Evolutionary conservation across 2,888 invertebrate genomes (phyloP).

Genomic region (Chromoteleia sp.): DNA sequence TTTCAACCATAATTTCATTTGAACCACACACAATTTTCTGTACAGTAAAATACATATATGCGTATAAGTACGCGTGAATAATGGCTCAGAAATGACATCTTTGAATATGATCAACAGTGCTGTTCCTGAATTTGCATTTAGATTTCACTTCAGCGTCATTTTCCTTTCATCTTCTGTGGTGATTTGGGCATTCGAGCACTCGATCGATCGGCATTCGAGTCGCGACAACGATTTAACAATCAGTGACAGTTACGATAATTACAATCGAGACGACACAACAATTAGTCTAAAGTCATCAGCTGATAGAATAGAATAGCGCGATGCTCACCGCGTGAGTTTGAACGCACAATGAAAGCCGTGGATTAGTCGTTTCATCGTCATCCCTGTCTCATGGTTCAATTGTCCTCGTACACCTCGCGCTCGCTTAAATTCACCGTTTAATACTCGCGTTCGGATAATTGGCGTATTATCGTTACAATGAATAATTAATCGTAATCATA

Average conservation of each 20-base stretch:
- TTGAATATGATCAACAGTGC: constrained; percentile 1
- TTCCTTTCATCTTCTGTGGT: neutral
- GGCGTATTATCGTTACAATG: constrained; percentile 79
- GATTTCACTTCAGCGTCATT: neutral
- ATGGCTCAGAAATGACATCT: constrained; percentile 12
- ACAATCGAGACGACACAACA: neutral
- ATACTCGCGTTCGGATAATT: constrained; percentile 80
- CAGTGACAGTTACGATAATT: neutral
- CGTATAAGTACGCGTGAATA: constrained; percentile 19
- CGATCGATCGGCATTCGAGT: no score
- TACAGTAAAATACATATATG: constrained; percentile 16
- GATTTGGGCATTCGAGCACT: constrained; percentile 1
- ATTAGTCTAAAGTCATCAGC: neutral
- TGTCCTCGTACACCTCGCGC: constrained; percentile 9
- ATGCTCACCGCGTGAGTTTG: constrained; percentile 80
- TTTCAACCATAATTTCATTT: no score
- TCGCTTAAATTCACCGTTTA: constrained; percentile 71
- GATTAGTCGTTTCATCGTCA: neutral
- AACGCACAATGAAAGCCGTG: constrained; percentile 68
- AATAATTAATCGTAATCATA: constrained; percentile 59
- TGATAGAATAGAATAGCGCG: neutral
- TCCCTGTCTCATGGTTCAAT: neutral
- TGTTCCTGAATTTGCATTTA: neutral
- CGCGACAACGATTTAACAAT: no score
- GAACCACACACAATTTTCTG: constrained; percentile 5